phyloP scores from a whole-genome alignment of 2,888 invertebrate genomes.

The Leucania comma region DNA sequence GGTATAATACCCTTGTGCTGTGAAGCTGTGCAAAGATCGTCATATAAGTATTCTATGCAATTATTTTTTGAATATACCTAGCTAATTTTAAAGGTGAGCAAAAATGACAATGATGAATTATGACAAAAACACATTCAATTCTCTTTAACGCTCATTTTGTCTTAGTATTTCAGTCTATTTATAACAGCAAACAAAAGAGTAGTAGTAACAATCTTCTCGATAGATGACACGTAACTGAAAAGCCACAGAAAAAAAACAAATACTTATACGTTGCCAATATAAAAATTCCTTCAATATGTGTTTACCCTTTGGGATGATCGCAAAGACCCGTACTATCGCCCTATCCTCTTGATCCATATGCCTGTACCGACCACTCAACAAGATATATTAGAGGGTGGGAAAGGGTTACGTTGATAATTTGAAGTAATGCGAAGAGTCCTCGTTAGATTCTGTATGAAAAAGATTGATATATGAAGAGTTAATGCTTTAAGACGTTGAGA shows the following conservation, averaged over 20 bases:
- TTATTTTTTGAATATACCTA: too few species aligned
- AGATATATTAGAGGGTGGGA: constrained; percentile 62
- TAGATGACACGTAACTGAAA: constrained; percentile 25
- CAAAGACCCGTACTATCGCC: constrained; percentile 58
- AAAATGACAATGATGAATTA: too few species aligned
- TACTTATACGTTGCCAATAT: constrained; percentile 63
- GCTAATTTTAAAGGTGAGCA: too few species aligned
- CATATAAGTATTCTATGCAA: too few species aligned
- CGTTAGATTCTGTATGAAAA: constrained; percentile 54
- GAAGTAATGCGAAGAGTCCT: constrained; percentile 55
- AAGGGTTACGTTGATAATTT: constrained; percentile 65
- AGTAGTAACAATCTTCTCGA: constrained; percentile 1
- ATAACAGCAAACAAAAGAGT: not conserved
- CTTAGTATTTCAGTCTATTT: not conserved
- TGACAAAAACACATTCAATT: too few species aligned
- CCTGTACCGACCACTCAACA: constrained; percentile 31
- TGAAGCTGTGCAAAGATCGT: too few species aligned
- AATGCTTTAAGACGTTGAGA: constrained; percentile 35
- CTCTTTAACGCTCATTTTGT: not conserved
- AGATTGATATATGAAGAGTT: constrained; percentile 57
- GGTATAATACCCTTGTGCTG: too few species aligned
- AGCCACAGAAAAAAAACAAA: constrained; percentile 50
- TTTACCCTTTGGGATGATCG: constrained; percentile 62
- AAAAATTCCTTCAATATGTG: constrained; percentile 62
- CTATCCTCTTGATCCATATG: constrained; percentile 53